Percentiles rank a stretch among this genome's conserved stretches.
These are phyloP conservation scores for Callionymus lyra DNA, from an alignment of 2,113 vertebrate genomes.

Conservation along the genomic window DNA sequence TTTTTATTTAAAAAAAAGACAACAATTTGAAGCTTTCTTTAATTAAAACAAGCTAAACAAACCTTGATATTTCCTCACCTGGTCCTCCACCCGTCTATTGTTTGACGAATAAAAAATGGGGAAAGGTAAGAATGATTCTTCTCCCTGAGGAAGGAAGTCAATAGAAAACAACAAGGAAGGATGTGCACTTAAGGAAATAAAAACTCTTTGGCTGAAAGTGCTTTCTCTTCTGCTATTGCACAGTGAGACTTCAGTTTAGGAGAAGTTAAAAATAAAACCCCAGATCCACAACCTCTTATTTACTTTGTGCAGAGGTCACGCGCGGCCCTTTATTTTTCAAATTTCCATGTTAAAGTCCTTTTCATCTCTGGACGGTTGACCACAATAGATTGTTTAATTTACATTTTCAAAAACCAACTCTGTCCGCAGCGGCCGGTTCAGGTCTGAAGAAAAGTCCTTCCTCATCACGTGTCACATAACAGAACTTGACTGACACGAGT, in stretches of 20 bases:
- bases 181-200: slow-evolving; percentile 35
- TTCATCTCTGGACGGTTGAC: no score
- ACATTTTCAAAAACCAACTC: no score
- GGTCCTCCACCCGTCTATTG: neutral
- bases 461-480: no score
- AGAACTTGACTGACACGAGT: no score
- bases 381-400: no score
- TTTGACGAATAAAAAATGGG: slow-evolving; percentile 3
- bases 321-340: slow-evolving; percentile 4
- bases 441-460: no score
- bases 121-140: slow-evolving; percentile 26
- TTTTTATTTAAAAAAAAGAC: no score
- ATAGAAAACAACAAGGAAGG: slow-evolving; percentile 39
- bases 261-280: slow-evolving; percentile 52
- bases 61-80: neutral
- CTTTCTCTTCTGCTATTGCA: slow-evolving; percentile 27
- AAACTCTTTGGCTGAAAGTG: slow-evolving; percentile 26
- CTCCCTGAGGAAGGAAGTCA: slow-evolving; percentile 35
- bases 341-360: no score
- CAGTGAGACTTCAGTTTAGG: slow-evolving; percentile 29
- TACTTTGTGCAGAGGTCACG: slow-evolving; percentile 22
- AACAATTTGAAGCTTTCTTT: no score
- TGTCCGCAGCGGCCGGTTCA: no score
- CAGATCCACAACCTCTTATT: slow-evolving; percentile 45
- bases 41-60: no score